Percentiles rank a stretch among this genome's conserved stretches.
phyloP scores from a whole-genome alignment of 2,888 invertebrate species.

The Mimas tiliae region DNA sequence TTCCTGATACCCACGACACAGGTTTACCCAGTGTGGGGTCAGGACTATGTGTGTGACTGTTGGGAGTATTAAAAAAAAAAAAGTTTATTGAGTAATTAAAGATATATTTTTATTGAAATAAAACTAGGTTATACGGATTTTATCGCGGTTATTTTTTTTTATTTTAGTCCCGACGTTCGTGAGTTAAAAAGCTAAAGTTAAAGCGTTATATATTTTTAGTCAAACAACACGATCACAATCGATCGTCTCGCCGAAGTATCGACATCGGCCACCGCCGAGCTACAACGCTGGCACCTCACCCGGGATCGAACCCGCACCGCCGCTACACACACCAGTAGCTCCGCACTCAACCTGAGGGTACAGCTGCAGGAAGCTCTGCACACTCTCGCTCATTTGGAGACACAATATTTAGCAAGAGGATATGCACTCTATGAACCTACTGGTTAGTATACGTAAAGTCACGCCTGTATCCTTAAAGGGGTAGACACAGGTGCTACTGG shows the following conservation, averaged over 20 bases:
- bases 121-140: no score
- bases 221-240: conserved; percentile 36
- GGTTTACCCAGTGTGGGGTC: no score
- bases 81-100: no score
- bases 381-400: conserved; percentile 52
- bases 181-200: no score
- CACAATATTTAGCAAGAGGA: conserved; percentile 55
- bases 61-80: no score
- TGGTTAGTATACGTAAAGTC: conserved; percentile 51
- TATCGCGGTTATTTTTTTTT: no score
- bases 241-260: conserved; percentile 35
- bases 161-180: no score
- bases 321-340: conserved; percentile 30
- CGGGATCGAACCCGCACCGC: not conserved
- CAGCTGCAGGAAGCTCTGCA: conserved; percentile 38
- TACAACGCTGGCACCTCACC: not conserved
- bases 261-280: not conserved
- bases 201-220: conserved; percentile 44
- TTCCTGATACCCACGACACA: no score
- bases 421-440: conserved; percentile 70
- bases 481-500: no score
- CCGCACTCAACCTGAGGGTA: conserved; percentile 22
- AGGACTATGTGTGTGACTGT: no score
- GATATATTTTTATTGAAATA: no score
- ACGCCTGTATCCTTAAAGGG: no score